Percentiles rank a stretch among this genome's conserved stretches.
Conservation (phyloP, 2,113 vertebrate species). For the Lichenostomus cassidix region DNA sequence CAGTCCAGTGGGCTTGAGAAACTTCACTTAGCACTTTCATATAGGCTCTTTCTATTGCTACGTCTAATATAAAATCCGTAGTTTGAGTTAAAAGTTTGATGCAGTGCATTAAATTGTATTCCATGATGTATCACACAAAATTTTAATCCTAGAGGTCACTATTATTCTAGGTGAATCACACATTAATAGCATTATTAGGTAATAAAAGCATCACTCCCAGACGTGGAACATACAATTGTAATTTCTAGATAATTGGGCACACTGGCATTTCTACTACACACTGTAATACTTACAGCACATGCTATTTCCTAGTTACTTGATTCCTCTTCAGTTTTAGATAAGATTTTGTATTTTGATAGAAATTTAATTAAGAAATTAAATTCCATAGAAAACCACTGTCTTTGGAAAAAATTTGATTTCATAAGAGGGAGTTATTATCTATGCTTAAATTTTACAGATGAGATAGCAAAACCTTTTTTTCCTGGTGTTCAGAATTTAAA, state of each 20-base stretch:
- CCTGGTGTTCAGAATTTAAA: constrained; percentile 15
- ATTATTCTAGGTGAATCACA: constrained; percentile 14
- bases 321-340: constrained; percentile 39
- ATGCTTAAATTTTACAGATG: constrained; percentile 32
- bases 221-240: not conserved
- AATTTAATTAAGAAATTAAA: constrained; percentile 40
- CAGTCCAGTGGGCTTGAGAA: not conserved
- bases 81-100: not conserved
- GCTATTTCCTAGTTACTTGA: constrained; percentile 14
- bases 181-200: not conserved
- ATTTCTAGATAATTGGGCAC: constrained; percentile 29
- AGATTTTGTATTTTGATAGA: constrained; percentile 28
- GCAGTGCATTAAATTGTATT: not conserved
- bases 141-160: constrained; percentile 37
- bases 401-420: not conserved
- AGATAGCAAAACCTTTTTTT: constrained; percentile 37
- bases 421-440: not conserved
- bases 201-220: not conserved
- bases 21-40: not conserved
- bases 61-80: not conserved
- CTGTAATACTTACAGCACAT: not conserved
- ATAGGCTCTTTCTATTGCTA: not conserved
- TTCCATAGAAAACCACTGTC: not conserved
- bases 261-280: constrained; percentile 3
- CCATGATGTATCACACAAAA: not conserved